Conservation (phyloP, 2,113 vertebrate species). For the Phyllostomus hastatus region DNA sequence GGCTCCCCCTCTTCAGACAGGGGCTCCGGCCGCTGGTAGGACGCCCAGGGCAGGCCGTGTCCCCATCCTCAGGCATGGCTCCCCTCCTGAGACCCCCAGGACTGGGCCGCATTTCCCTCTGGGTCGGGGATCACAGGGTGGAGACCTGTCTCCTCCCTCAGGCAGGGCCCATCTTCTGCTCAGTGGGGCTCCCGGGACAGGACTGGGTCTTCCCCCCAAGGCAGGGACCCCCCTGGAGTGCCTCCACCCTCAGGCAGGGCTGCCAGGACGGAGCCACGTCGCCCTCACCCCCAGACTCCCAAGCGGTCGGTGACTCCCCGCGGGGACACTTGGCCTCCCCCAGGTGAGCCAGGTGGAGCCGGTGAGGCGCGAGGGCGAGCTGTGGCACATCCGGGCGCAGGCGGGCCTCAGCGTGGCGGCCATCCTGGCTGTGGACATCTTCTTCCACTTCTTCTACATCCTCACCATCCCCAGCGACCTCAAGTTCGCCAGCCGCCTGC, state of each 20-base stretch:
- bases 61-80: not conserved
- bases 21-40: not conserved
- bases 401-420: conserved; percentile 82
- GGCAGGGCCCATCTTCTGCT: not conserved
- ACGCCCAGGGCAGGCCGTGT: not conserved
- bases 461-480: conserved; percentile 92
- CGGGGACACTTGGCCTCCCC: not conserved
- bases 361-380: conserved; percentile 86
- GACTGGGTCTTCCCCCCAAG: not conserved
- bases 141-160: not conserved
- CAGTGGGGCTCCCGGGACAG: not conserved
- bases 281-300: not conserved
- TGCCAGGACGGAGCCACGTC: not conserved
- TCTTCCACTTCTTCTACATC: conserved; percentile 98
- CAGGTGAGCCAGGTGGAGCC: conserved; percentile 87
- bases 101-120: fast-evolving
- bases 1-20: not conserved
- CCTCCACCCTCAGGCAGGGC: not conserved
- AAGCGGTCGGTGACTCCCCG: not conserved
- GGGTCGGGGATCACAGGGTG: not conserved
- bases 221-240: not conserved
- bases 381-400: conserved; percentile 88
- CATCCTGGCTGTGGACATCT: conserved; percentile 86
- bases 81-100: not conserved
- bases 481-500: conserved; percentile 89